These are phyloP conservation scores for Cephus nigrinus DNA, from an alignment of 2,888 invertebrate species.

Conservation along the genomic window DNA sequence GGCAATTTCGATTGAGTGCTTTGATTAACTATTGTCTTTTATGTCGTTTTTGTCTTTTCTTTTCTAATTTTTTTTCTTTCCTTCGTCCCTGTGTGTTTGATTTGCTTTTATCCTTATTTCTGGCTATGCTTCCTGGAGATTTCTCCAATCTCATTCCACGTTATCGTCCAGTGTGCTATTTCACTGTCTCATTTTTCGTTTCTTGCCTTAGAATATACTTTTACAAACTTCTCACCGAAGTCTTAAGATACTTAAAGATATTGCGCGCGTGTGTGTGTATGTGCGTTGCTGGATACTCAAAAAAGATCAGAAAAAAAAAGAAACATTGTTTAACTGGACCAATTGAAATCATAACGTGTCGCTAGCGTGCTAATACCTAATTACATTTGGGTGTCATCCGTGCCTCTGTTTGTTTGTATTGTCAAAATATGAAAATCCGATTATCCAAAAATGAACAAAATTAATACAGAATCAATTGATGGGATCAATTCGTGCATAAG, in stretches of 20 bases:
- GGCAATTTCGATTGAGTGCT: neutral
- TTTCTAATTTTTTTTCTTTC: neutral
- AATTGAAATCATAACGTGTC: neutral
- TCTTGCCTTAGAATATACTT: neutral
- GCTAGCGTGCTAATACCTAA: neutral
- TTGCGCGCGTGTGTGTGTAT: neutral
- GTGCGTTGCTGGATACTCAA: neutral
- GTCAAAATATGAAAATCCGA: neutral
- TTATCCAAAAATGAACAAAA: neutral
- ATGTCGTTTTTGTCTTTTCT: slow-evolving; percentile 4
- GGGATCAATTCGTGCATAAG: slow-evolving; percentile 23
- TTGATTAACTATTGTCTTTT: neutral
- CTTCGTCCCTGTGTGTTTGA: neutral
- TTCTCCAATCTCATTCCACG: neutral
- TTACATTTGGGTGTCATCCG: neutral
- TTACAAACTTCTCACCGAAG: neutral
- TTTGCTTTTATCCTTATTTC: neutral
- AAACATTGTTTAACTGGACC: neutral
- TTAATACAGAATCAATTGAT: neutral
- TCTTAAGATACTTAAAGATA: neutral
- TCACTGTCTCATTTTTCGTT: neutral
- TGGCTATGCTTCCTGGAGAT: neutral
- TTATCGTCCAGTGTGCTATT: neutral
- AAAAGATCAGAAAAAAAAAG: neutral
- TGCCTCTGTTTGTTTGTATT: neutral